A percentile compares a stretch with the other conserved stretches of the same genome.
Conservation (phyloP, 1,140 invertebrate species). For the Mesaphorura yosii region DNA sequence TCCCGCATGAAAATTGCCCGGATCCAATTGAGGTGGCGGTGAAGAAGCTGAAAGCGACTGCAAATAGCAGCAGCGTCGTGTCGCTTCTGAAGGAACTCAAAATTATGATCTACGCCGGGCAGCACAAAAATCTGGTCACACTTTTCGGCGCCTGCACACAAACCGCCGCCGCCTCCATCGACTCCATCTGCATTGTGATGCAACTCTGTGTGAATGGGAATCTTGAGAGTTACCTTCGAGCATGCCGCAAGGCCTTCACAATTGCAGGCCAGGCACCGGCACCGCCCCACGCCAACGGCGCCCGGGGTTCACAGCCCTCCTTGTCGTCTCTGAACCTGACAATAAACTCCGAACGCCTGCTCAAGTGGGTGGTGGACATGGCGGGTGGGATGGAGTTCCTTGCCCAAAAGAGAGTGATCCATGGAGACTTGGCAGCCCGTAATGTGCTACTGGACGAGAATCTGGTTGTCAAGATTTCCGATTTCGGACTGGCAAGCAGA, state of each 20-base stretch:
- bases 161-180: no score
- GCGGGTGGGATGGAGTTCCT: constrained; percentile 44
- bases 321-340: no score
- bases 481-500: constrained; percentile 71
- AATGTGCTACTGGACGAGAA: constrained; percentile 63
- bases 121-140: constrained; percentile 1
- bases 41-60: background rate
- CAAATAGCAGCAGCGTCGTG: background rate
- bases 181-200: no score
- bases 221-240: no score
- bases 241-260: no score
- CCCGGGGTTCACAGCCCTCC: no score
- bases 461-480: constrained; percentile 70
- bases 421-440: constrained; percentile 68
- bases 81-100: constrained; percentile 3
- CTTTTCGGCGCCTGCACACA: constrained; percentile 4
- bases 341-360: background rate
- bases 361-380: background rate
- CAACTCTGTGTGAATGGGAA: no score
- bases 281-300: no score
- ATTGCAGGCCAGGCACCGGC: no score
- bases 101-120: constrained; percentile 1
- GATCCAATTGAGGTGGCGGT: no score
- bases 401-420: constrained; percentile 59
- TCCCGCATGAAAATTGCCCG: no score